These are phyloP conservation scores for Apis florea DNA, from an alignment of 1,140 invertebrate species.

Conservation along the genomic window DNA sequence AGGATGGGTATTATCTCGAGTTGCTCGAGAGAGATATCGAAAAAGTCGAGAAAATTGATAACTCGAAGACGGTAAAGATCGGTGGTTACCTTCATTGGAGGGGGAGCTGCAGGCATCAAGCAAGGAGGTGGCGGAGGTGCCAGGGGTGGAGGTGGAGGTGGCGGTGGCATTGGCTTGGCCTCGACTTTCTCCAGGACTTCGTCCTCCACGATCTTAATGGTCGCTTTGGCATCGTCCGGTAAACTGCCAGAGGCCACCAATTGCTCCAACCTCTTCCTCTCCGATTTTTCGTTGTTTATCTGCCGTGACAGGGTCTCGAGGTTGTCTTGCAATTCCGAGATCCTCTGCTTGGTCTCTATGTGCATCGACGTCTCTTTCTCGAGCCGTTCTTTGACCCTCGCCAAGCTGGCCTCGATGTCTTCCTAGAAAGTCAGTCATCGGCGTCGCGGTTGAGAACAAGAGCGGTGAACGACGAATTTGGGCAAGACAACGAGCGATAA, in stretches of 20 bases:
- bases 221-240: constrained; percentile 94
- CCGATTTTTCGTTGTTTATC: constrained; percentile 90
- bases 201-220: constrained; percentile 81
- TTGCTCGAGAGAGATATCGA: neutral
- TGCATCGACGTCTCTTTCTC: constrained; percentile 94
- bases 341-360: constrained; percentile 92
- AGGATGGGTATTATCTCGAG: neutral
- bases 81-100: constrained; percentile 77
- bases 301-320: constrained; percentile 81
- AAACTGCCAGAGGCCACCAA: constrained; percentile 93
- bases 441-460: neutral
- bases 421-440: constrained; percentile 81
- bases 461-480: constrained; percentile 2
- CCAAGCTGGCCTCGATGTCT: constrained; percentile 91
- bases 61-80: neutral
- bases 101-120: constrained; percentile 81
- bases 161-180: constrained; percentile 77
- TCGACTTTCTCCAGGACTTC: constrained; percentile 76
- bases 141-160: constrained; percentile 83
- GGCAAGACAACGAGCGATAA: constrained; percentile 11
- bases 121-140: constrained; percentile 83
- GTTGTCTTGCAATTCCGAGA: constrained; percentile 83
- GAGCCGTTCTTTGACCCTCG: constrained; percentile 92
- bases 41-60: neutral
- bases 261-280: constrained; percentile 90